phyloP scores from a whole-genome alignment of 2,797 vertebrate genomes.

The Halcyon smyrnensis region DNA sequence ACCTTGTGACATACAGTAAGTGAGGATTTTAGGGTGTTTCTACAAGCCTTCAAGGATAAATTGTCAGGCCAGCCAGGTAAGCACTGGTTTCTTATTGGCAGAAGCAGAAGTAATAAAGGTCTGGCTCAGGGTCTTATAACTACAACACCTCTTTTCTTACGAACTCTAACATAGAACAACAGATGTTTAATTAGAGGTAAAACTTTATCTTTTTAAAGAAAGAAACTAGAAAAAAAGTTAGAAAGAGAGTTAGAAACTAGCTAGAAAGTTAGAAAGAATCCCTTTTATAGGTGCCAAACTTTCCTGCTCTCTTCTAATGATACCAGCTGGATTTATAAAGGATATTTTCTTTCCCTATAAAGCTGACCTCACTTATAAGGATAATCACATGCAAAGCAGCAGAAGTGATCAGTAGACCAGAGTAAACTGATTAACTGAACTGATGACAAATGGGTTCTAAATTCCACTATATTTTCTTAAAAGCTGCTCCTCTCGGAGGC shows the following conservation, averaged over 20 bases:
- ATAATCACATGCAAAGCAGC: constrained; percentile 42
- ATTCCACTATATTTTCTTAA: constrained; percentile 52
- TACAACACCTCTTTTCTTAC: neutral
- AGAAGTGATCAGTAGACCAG: constrained; percentile 55
- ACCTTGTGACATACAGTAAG: neutral
- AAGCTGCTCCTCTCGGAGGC: neutral
- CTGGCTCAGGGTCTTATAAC: neutral
- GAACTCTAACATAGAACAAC: neutral
- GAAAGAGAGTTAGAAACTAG: neutral
- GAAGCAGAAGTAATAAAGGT: neutral
- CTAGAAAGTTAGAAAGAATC: neutral
- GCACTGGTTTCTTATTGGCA: neutral
- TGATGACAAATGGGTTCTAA: constrained; percentile 14
- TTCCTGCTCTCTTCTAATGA: neutral
- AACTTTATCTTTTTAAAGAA: neutral
- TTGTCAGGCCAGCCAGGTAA: neutral
- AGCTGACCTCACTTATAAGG: constrained; percentile 32
- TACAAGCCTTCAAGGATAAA: neutral
- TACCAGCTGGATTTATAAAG: neutral
- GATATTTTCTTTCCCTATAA: neutral
- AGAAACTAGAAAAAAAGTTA: neutral
- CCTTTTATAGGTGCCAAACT: neutral
- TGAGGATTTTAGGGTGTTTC: neutral
- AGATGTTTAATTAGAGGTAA: neutral
- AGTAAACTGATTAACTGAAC: constrained; percentile 55